phyloP scores from a whole-genome alignment of 1,140 invertebrate species.

The Drosophila sturtevanti region DNA sequence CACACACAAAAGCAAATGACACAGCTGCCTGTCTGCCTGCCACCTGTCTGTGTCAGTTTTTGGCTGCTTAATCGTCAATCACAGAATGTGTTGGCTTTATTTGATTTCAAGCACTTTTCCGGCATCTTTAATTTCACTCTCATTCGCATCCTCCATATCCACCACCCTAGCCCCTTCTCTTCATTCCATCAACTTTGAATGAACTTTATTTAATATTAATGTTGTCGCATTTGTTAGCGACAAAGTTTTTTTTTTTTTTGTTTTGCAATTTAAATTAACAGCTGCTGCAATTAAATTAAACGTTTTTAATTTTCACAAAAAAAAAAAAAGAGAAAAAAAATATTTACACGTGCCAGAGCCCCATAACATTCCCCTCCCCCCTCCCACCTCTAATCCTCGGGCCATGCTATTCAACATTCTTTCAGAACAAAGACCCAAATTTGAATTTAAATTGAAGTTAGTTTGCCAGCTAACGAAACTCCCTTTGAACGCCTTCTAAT shows the following conservation, averaged over 20 bases:
- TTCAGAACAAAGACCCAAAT: constrained; percentile 41
- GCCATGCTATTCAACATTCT: neutral
- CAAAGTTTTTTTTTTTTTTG: constrained; percentile 52
- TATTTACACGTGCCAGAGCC: constrained; percentile 64
- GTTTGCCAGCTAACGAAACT: constrained; percentile 45
- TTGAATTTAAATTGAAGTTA: constrained; percentile 80
- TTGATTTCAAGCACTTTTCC: constrained; percentile 38
- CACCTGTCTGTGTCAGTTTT: neutral
- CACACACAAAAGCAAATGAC: constrained; percentile 49
- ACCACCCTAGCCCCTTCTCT: too few species aligned
- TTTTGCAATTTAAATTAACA: constrained; percentile 73
- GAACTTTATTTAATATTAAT: constrained; percentile 62
- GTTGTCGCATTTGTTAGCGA: constrained; percentile 64
- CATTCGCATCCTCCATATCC: neutral
- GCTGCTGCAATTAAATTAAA: constrained; percentile 79
- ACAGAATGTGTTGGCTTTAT: constrained; percentile 46
- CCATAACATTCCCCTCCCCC: neutral
- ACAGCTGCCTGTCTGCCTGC: constrained; percentile 38
- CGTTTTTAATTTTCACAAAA: constrained; percentile 52
- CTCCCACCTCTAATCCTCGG: neutral
- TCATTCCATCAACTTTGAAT: neutral
- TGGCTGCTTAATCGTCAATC: constrained; percentile 56
- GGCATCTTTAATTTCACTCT: constrained; percentile 40
- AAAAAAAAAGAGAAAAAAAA: constrained; percentile 25
- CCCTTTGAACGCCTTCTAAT: constrained; percentile 72